Conservation (phyloP, 2,797 vertebrate species). For the Argentina silus region DNA sequence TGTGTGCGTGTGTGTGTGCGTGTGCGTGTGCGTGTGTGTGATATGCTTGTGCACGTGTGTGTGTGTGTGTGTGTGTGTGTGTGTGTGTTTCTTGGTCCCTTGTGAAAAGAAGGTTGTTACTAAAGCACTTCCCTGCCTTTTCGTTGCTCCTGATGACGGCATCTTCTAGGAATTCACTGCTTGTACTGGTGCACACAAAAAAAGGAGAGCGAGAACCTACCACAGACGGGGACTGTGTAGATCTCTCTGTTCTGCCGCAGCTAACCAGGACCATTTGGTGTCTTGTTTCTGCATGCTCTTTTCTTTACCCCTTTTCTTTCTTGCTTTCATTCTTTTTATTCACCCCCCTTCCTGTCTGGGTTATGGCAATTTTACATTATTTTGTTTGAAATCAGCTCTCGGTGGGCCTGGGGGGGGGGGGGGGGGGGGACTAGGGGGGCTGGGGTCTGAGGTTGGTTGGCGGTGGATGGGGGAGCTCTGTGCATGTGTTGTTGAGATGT, state of each 20-base stretch:
- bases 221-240: conserved; percentile 49
- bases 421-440: not conserved
- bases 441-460: not conserved
- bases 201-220: conserved; percentile 50
- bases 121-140: conserved; percentile 77
- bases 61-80: conserved; percentile 9
- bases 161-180: conserved; percentile 81
- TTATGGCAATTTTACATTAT: conserved; percentile 60
- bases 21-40: conserved; percentile 1
- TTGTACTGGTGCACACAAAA: conserved; percentile 64
- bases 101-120: conserved; percentile 51
- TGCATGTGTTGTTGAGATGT: conserved; percentile 28
- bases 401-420: conserved; percentile 13
- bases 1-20: conserved; percentile 12
- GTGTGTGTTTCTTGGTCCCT: conserved; percentile 21
- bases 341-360: conserved; percentile 55
- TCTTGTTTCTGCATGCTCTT: conserved; percentile 62
- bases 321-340: conserved; percentile 36
- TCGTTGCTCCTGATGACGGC: conserved; percentile 75
- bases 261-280: conserved; percentile 79
- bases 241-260: conserved; percentile 61
- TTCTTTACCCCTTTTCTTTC: conserved; percentile 34
- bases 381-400: conserved; percentile 52
- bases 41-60: not conserved
- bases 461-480: conserved; percentile 15